Conservation (phyloP, 2,888 invertebrate genomes). For the Orthonevra nobilis region DNA sequence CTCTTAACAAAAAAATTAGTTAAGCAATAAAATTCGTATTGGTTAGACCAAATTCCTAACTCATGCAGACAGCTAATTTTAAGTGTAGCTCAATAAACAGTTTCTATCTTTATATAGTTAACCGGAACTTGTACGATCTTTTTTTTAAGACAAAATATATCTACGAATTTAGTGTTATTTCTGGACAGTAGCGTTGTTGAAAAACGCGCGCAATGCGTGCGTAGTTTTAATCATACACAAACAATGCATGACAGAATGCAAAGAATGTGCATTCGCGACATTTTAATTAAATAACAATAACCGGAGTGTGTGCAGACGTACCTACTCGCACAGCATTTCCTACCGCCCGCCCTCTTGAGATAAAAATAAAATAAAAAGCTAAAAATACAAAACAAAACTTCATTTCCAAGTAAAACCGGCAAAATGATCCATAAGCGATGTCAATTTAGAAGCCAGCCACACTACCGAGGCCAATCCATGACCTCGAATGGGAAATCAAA, state of each 20-base stretch:
- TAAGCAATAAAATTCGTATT: no score
- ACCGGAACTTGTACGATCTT: no score
- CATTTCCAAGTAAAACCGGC: conserved; percentile 20
- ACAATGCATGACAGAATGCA: conserved; percentile 43
- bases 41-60: no score
- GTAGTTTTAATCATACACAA: neutral
- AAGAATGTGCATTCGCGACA: neutral
- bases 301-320: conserved; percentile 14
- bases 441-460: neutral
- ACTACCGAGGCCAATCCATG: conserved; percentile 40
- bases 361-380: neutral
- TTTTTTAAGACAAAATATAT: no score
- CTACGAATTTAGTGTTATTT: no score
- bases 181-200: no score
- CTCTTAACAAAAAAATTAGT: no score
- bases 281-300: neutral
- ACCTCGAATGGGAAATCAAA: conserved; percentile 51
- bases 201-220: conserved; percentile 20
- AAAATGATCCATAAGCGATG: no score
- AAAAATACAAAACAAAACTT: no score
- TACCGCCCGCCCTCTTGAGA: conserved; percentile 39
- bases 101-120: no score
- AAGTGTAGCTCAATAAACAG: no score
- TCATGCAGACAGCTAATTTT: no score
- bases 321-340: conserved; percentile 18